Evolutionary conservation across 2,888 invertebrate species (phyloP).

Genomic region (Molorchus minor): DNA sequence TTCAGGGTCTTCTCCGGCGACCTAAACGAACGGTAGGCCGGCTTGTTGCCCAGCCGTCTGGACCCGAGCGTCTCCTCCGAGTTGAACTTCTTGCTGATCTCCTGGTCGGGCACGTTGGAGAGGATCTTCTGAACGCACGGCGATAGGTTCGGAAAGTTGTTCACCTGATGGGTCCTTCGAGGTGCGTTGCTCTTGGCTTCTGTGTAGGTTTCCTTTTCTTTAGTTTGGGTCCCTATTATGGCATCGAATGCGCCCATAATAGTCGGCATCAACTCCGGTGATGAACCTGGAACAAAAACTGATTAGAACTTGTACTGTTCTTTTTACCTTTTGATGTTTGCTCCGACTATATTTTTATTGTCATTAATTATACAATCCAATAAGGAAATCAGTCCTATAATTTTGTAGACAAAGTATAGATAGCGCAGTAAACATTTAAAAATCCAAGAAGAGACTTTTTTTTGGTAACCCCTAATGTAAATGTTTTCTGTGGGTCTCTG

Average conservation of each 20-base stretch:
- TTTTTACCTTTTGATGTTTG: too few relatives aligned
- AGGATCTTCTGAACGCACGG: slow-evolving; percentile 72
- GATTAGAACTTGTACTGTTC: too few relatives aligned
- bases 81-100: slow-evolving; percentile 58
- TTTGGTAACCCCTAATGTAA: too few relatives aligned
- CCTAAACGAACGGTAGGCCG: slow-evolving; percentile 40
- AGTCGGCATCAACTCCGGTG: slow-evolving; percentile 86
- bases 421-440: too few relatives aligned
- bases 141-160: slow-evolving; percentile 67
- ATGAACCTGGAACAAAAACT: slow-evolving; percentile 76
- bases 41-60: slow-evolving; percentile 34
- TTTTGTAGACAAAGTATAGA: too few relatives aligned
- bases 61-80: slow-evolving; percentile 53
- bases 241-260: slow-evolving; percentile 89
- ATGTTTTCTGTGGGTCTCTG: too few relatives aligned
- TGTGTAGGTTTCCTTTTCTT: slow-evolving; percentile 34
- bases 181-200: slow-evolving; percentile 47
- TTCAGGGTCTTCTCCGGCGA: slow-evolving; percentile 45
- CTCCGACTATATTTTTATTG: too few relatives aligned
- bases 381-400: too few relatives aligned
- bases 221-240: slow-evolving; percentile 66
- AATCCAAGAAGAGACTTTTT: too few relatives aligned
- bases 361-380: too few relatives aligned
- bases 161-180: slow-evolving; percentile 56
- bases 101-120: slow-evolving; percentile 65